phyloP scores from a whole-genome alignment of 2,113 vertebrate genomes.

The Conger conger region DNA sequence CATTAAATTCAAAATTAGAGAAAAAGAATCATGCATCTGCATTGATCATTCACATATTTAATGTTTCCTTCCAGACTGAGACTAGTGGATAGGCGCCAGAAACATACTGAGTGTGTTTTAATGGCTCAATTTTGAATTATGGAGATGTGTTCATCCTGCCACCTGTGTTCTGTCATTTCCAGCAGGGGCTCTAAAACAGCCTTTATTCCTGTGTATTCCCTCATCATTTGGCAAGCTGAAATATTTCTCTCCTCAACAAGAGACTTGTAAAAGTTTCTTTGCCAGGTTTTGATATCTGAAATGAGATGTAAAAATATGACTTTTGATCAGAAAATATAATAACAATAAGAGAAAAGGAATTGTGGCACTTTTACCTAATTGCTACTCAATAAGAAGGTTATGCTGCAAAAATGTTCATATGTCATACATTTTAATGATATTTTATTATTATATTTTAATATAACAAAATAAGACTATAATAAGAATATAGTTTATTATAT shows the following conservation, averaged over 20 bases:
- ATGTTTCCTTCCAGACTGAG: neutral
- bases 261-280: conserved; percentile 2
- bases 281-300: neutral
- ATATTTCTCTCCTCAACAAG: neutral
- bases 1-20: neutral
- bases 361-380: neutral
- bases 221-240: conserved; percentile 1
- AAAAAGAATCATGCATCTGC: neutral
- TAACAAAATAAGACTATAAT: too few species aligned
- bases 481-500: too few species aligned
- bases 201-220: neutral
- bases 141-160: conserved; percentile 12
- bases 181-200: conserved; percentile 2
- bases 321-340: neutral
- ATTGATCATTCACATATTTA: neutral
- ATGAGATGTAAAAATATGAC: neutral
- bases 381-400: neutral
- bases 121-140: conserved; percentile 3
- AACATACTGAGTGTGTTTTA: neutral
- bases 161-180: conserved; percentile 6
- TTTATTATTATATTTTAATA: too few species aligned
- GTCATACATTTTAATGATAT: too few species aligned
- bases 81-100: conserved; percentile 15
- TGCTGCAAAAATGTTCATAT: neutral
- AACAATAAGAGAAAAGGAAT: neutral